phyloP scores from a whole-genome alignment of 2,888 invertebrate species.

The Macrostomum cliftonense region DNA sequence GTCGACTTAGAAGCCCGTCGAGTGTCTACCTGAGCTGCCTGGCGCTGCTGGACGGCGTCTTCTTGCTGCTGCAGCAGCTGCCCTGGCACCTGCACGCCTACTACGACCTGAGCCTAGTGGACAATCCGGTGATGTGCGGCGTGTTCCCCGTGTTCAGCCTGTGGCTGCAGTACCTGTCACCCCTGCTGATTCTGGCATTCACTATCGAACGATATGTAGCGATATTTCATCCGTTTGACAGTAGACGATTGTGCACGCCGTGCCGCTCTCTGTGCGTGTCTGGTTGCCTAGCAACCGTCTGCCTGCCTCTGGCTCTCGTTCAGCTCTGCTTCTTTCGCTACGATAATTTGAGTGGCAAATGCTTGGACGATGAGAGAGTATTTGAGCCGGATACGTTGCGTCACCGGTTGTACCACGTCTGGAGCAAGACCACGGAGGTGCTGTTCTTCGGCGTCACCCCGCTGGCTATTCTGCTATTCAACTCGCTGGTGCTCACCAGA shows the following conservation, averaged over 20 bases:
- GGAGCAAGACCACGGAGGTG: slow-evolving; percentile 29
- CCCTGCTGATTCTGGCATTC: slow-evolving; percentile 31
- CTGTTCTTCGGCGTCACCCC: slow-evolving; percentile 30
- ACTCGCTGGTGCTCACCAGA: slow-evolving; percentile 10
- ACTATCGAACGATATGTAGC: slow-evolving; percentile 35
- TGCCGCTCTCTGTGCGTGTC: slow-evolving; percentile 24
- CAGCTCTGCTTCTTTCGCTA: slow-evolving; percentile 32
- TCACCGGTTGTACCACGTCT: slow-evolving; percentile 25
- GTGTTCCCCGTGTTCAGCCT: slow-evolving; percentile 26
- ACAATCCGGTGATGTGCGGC: slow-evolving; percentile 27
- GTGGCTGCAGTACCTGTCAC: slow-evolving; percentile 29
- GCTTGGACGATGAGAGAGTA: slow-evolving; percentile 18
- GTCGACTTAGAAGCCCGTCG: slow-evolving; percentile 33
- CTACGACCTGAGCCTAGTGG: slow-evolving; percentile 21
- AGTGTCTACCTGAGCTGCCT: slow-evolving; percentile 34
- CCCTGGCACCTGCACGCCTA: slow-evolving; percentile 22
- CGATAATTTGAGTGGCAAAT: slow-evolving; percentile 14
- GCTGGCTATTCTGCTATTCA: slow-evolving; percentile 28
- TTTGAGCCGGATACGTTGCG: slow-evolving; percentile 15
- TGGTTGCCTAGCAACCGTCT: slow-evolving; percentile 17
- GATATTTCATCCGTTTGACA: slow-evolving; percentile 29
- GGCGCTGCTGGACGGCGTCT: slow-evolving; percentile 28
- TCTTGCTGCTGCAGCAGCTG: slow-evolving; percentile 23
- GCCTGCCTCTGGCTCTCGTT: slow-evolving; percentile 21
- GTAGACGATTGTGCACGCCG: slow-evolving; percentile 28